Evolutionary conservation across 2,888 invertebrate species (phyloP).

Genomic region (Dasypolia templi): DNA sequence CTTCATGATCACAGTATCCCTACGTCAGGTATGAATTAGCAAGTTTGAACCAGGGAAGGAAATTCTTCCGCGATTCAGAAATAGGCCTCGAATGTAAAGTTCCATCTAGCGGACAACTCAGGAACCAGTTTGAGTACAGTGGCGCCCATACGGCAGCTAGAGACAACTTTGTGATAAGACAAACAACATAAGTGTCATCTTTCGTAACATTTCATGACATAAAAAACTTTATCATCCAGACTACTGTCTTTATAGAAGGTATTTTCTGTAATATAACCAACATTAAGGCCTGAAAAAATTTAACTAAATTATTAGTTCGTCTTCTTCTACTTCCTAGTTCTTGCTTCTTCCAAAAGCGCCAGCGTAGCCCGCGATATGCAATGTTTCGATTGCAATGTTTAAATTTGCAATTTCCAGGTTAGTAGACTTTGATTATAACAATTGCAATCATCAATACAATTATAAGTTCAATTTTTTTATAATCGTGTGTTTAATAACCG

Average conservation of each 20-base stretch:
- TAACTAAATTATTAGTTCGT: neutral
- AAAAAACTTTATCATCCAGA: neutral
- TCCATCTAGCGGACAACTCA: constrained; percentile 38
- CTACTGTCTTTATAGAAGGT: neutral
- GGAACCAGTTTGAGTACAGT: constrained; percentile 12
- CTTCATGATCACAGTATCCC: constrained; percentile 48
- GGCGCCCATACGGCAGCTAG: neutral
- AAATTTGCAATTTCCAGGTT: neutral
- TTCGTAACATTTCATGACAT: neutral
- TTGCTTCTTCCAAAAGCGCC: neutral
- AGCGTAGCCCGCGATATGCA: neutral
- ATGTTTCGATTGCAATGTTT: too few species aligned
- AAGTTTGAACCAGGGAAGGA: neutral
- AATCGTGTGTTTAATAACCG: neutral
- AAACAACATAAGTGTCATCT: neutral
- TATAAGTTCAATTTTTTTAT: neutral
- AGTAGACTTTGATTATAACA: neutral
- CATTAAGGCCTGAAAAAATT: neutral
- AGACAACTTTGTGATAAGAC: neutral
- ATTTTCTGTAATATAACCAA: neutral
- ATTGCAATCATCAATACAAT: neutral
- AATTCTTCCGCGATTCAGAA: neutral
- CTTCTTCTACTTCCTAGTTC: neutral
- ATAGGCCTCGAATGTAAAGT: neutral
- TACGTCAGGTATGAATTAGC: constrained; percentile 32